Conservation (phyloP, 2,113 vertebrate species). For the Damaliscus lunatus region DNA sequence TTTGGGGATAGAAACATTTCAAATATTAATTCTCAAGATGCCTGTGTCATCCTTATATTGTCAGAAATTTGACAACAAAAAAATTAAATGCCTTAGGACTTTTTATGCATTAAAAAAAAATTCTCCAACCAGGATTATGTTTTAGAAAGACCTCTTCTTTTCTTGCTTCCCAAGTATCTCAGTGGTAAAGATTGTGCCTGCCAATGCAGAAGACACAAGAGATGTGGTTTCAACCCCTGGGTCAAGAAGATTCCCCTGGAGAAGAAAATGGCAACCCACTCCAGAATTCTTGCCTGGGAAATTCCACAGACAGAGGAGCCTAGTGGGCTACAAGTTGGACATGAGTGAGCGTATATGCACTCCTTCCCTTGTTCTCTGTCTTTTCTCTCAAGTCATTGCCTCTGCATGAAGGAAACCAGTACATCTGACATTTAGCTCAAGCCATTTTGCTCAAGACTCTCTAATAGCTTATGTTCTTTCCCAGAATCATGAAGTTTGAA, state of each 20-base stretch:
- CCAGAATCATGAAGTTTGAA: constrained; percentile 57
- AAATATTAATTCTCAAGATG: constrained; percentile 46
- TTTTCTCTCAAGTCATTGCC: constrained; percentile 11
- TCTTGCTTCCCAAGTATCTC: background rate
- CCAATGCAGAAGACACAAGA: background rate
- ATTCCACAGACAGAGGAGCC: background rate
- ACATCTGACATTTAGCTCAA: constrained; percentile 29
- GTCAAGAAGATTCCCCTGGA: background rate
- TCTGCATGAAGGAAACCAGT: background rate
- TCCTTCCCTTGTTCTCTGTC: background rate
- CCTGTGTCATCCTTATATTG: background rate
- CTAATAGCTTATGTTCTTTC: constrained; percentile 40
- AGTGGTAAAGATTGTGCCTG: background rate
- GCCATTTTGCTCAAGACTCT: constrained; percentile 65
- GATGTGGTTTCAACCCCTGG: background rate
- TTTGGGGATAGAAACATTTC: constrained; percentile 34
- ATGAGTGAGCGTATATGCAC: background rate
- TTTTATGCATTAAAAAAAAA: constrained; percentile 26
- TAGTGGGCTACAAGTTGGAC: background rate
- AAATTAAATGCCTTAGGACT: constrained; percentile 44
- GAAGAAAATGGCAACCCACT: background rate
- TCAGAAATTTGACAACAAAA: constrained; percentile 56
- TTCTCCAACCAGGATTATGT: constrained; percentile 11
- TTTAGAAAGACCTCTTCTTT: constrained; percentile 22
- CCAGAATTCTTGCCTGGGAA: background rate